phyloP scores from a whole-genome alignment of 2,888 invertebrate genomes.

The Blastobasis lacticolella region DNA sequence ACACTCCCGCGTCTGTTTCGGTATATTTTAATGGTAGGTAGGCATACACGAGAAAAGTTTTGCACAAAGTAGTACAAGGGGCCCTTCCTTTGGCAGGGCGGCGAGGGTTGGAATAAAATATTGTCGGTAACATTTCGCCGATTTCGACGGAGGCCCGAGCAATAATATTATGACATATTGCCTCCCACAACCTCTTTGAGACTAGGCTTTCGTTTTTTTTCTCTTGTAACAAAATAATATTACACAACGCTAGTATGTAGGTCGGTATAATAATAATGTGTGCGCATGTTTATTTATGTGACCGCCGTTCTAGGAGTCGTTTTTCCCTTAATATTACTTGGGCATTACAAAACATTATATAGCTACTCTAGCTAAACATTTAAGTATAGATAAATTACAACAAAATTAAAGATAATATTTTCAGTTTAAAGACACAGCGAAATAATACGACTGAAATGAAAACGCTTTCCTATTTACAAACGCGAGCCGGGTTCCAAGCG shows the following conservation, averaged over 20 bases:
- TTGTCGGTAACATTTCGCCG: conserved; percentile 53
- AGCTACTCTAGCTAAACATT: background rate
- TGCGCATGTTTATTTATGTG: too few relatives aligned
- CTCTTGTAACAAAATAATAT: conserved; percentile 5
- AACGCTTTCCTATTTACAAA: conserved; percentile 6
- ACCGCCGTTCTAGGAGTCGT: background rate
- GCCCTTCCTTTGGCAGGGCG: conserved; percentile 28
- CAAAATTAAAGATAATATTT: background rate
- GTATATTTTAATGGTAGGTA: conserved; percentile 4
- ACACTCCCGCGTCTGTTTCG: too few relatives aligned
- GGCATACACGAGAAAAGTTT: background rate
- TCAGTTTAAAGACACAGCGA: too few relatives aligned
- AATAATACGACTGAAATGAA: background rate
- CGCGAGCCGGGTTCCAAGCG: conserved; percentile 24
- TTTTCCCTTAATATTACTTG: background rate
- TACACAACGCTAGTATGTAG: background rate
- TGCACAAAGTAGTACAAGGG: conserved; percentile 19
- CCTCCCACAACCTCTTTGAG: conserved; percentile 49
- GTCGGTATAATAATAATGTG: too few relatives aligned
- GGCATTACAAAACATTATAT: background rate
- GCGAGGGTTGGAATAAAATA: conserved; percentile 61
- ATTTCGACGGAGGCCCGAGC: conserved; percentile 57
- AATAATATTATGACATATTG: conserved; percentile 73
- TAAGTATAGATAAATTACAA: background rate
- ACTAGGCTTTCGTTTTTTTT: conserved; percentile 18